phyloP scores from a whole-genome alignment of 2,888 invertebrate genomes.

The Clistopyga incitator region DNA sequence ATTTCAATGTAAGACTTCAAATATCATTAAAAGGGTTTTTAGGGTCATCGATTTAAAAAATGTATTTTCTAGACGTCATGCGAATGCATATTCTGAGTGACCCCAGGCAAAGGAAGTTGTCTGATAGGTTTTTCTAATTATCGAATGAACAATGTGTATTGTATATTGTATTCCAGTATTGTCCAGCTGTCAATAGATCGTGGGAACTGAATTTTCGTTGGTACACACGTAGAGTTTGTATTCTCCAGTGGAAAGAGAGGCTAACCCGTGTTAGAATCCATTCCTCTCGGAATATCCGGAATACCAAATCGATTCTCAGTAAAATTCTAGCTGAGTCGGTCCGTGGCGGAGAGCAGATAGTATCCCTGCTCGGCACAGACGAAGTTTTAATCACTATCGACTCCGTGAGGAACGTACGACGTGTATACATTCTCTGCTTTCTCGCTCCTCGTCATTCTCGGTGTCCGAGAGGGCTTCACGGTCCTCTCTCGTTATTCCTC shows the following conservation, averaged over 20 bases:
- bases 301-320: conserved; percentile 77
- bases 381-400: conserved; percentile 83
- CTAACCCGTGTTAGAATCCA: conserved; percentile 31
- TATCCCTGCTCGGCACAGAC: conserved; percentile 75
- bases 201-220: conserved; percentile 37
- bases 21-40: too few species aligned
- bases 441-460: conserved; percentile 40
- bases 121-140: conserved; percentile 27
- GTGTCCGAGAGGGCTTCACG: conserved; percentile 43
- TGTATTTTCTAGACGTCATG: too few species aligned
- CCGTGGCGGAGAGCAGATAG: conserved; percentile 36
- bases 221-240: conserved; percentile 2
- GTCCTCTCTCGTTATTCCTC: conserved; percentile 41
- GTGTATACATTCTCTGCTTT: conserved; percentile 44
- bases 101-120: neutral
- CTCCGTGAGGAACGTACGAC: conserved; percentile 75
- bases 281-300: conserved; percentile 74
- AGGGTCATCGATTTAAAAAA: too few species aligned
- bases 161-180: conserved; percentile 27
- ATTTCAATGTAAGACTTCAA: too few species aligned
- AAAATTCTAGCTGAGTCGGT: conserved; percentile 70
- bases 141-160: conserved; percentile 7
- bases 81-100: neutral
- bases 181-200: conserved; percentile 53
- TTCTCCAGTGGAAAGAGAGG: conserved; percentile 40